Evolutionary conservation across 2,888 invertebrate species (phyloP), one percentile per base, ranked within the genome.

Genomic region (Meiosimyza platycephala): DNA sequence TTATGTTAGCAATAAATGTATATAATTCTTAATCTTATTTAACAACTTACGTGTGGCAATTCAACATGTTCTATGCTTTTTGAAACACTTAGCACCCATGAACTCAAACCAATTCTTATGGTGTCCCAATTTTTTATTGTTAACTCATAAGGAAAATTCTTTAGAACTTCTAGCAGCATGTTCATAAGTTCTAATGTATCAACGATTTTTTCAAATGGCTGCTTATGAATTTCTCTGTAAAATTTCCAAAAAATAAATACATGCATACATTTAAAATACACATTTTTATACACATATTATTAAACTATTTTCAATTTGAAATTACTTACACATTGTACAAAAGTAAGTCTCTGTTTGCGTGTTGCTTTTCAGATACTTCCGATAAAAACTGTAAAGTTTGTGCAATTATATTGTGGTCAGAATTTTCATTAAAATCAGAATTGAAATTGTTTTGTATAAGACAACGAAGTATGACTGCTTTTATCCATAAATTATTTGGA

Each of bases 101-200:
- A 90, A 74, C 92, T 91, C 48, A 94, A 86, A 70, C 92, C 90
- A 83, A 95, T 91, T 77, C 93, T 89, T 78, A 91, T 88, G 82
- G 93, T 92, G 88, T 95, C 95, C 94, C 95, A 95, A 79, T 91
- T 90, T 76, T 88, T 83, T 11, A 84, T 80, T 33, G 78, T 79
- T 22, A 87, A 74, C 74, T 86, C 82, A 72, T 81, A 77, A 3
- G 86, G 83, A 74, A 85, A 84, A 16, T 82, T 79, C n/a, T 75
- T 72, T 6, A 88, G 60, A 1, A 84, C 76, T 74, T 84, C 81
- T 5, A 76, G 79, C 6, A 88, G 75, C n/a, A 88, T 78, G 71
- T 85, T 82, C 1, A 86, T 85, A 47, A 82, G 81, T 76, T 86
- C 87, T 16, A 85, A 80, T 7, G 83, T 80, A 72, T 81, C 79